These are phyloP conservation scores for Muscicapa striata DNA, from an alignment of 2,797 vertebrate genomes.

Conservation along the genomic window DNA sequence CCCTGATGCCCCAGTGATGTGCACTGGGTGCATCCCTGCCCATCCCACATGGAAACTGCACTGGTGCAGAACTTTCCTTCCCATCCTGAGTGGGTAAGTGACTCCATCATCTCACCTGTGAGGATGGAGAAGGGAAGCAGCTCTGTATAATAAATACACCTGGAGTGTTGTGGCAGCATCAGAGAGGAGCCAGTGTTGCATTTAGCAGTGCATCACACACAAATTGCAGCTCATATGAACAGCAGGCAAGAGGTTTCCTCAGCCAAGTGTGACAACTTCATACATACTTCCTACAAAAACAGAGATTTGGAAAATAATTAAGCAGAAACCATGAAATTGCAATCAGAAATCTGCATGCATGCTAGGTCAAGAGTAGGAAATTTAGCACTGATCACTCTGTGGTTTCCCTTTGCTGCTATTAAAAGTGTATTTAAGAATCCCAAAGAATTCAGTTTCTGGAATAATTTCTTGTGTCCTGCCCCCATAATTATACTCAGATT, in stretches of 20 bases:
- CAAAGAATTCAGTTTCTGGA: background rate
- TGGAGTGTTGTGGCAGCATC: background rate
- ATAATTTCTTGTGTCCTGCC: background rate
- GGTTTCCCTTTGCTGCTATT: background rate
- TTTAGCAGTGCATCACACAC: background rate
- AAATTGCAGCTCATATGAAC: background rate
- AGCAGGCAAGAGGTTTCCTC: background rate
- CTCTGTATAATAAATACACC: background rate
- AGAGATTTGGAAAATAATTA: background rate
- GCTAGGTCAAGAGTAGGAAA: background rate
- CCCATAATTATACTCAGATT: background rate
- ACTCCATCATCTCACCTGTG: background rate
- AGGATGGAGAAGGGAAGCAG: background rate
- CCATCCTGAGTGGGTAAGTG: fast-evolving
- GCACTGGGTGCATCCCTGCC: background rate
- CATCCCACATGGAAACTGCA: background rate
- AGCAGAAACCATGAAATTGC: background rate
- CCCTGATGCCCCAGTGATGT: background rate
- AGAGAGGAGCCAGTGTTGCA: background rate
- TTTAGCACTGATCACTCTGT: background rate
- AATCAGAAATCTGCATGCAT: background rate
- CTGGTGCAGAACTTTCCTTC: background rate
- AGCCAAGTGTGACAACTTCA: background rate
- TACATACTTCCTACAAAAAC: fast-evolving
- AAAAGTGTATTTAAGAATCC: background rate